Base-by-base conservation (phyloP, 1,140 invertebrate species). In the Sarcophaga peregrina region DNA sequence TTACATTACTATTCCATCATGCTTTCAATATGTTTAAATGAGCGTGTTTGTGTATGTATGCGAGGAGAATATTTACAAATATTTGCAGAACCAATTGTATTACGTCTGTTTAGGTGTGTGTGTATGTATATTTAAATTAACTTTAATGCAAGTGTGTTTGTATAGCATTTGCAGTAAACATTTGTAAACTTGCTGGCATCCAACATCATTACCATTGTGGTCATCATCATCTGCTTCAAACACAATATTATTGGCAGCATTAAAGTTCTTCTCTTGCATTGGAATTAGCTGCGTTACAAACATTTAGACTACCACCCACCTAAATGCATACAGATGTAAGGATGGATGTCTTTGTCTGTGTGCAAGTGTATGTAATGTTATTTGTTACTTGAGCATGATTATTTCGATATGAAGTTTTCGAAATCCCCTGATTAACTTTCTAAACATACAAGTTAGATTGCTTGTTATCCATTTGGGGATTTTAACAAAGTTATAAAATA, bases 381-480 rank as follows among this genome's bases (percentile, higher is more conserved):
- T 37, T 37, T 37, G 25, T 37, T 37, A 37, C 25, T 37, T 37
- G 25, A 37, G 25, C 25, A 37, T 37, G 25, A 37, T 37, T 37
- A 37, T 37, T 37, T 37, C 25, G 4, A 37, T 37, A 37, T 37
- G 25, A 37, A 37, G 4, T 37, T 37, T 37, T 2, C 25, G 25
- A 37, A 37, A 37, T 37, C 25, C 25, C 25, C 25, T 37, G 25
- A 37, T 37, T 37, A 37, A 37, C 25, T 37, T 37, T 37, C 25
- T 37, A 37, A 37, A 37, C 25, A 37, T 37, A 37, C 25, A 37
- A 37, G 25, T 37, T 37, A 37, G 25, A 37, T 37, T 37, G 25
- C n/a, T n/a, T n/a, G n/a, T n/a, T n/a, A n/a, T n/a, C n/a, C 58
- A 20, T 68, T 68, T 68, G 62, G 62, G 62, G 62, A 68, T 68